These are phyloP conservation scores for Adela reaumurella DNA, from an alignment of 2,888 invertebrate species.

Conservation along the genomic window DNA sequence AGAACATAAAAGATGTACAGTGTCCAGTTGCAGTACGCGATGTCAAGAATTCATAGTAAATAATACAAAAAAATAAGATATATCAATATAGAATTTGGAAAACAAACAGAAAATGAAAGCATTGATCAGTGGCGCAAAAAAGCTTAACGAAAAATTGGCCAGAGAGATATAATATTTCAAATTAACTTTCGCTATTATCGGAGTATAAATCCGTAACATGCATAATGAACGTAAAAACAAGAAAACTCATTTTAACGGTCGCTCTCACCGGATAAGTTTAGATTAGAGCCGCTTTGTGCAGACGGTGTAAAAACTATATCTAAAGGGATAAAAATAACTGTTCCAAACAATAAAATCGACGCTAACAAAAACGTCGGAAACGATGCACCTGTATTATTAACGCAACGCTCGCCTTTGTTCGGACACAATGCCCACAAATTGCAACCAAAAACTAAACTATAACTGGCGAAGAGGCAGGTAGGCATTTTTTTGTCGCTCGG, in stretches of 20 bases:
- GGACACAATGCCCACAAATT: slow-evolving; percentile 48
- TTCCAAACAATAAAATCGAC: slow-evolving; percentile 1
- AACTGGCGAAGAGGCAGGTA: slow-evolving; percentile 39
- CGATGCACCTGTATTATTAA: slow-evolving; percentile 52
- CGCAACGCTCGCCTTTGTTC: slow-evolving; percentile 48
- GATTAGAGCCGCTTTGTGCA: neutral
- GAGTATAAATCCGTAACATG: neutral
- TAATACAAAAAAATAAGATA: too few species aligned
- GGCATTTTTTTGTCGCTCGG: slow-evolving; percentile 20
- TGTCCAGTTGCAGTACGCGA: too few species aligned
- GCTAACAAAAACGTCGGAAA: slow-evolving; percentile 27
- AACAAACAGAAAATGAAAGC: too few species aligned
- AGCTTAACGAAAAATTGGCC: too few species aligned
- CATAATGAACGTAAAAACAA: neutral
- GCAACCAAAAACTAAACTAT: slow-evolving; percentile 31
- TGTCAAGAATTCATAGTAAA: too few species aligned
- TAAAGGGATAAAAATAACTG: neutral
- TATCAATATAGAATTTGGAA: too few species aligned
- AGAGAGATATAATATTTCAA: too few species aligned
- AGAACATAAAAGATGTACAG: too few species aligned
- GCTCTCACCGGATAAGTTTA: neutral
- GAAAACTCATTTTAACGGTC: neutral
- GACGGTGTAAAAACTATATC: neutral
- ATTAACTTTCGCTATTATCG: neutral
- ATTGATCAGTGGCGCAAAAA: too few species aligned